phyloP scores from a whole-genome alignment of 2,797 vertebrate species.

The Hafferia zeledoni region DNA sequence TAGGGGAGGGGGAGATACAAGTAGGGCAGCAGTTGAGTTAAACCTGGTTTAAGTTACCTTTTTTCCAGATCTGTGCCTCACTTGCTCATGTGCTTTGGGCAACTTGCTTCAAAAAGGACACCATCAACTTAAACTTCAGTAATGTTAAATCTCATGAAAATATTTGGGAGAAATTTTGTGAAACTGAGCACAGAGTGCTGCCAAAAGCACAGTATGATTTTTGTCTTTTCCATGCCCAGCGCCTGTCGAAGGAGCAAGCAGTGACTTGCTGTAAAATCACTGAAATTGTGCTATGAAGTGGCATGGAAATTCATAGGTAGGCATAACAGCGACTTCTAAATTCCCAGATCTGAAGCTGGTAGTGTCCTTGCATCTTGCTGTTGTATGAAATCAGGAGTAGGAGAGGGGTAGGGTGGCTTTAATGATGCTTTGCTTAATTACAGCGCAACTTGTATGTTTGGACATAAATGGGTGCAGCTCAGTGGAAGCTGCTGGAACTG shows the following conservation, averaged over 20 bases:
- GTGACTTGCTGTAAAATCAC: neutral
- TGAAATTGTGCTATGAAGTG: neutral
- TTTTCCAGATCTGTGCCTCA: neutral
- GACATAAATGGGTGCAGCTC: constrained; percentile 23
- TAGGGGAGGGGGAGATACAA: constrained; percentile 22
- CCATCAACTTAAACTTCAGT: constrained; percentile 48
- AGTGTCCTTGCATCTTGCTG: constrained; percentile 58
- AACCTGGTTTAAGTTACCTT: neutral
- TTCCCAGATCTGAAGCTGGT: constrained; percentile 47
- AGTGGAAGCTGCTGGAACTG: constrained; percentile 38
- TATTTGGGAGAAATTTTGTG: neutral
- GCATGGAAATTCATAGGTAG: neutral
- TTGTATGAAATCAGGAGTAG: neutral
- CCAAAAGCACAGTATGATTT: neutral
- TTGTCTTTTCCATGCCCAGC: neutral
- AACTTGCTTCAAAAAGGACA: constrained; percentile 55
- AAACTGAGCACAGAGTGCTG: neutral
- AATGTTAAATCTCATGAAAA: neutral
- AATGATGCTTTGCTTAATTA: constrained; percentile 42
- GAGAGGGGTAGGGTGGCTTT: neutral
- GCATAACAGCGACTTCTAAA: neutral
- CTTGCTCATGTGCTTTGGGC: constrained; percentile 12
- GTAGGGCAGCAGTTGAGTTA: neutral
- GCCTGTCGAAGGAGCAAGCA: neutral
- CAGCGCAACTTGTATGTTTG: neutral